A percentile compares a stretch with the other conserved stretches of the same genome.
phyloP scores from a whole-genome alignment of 2,797 vertebrate species.

The Anableps anableps region DNA sequence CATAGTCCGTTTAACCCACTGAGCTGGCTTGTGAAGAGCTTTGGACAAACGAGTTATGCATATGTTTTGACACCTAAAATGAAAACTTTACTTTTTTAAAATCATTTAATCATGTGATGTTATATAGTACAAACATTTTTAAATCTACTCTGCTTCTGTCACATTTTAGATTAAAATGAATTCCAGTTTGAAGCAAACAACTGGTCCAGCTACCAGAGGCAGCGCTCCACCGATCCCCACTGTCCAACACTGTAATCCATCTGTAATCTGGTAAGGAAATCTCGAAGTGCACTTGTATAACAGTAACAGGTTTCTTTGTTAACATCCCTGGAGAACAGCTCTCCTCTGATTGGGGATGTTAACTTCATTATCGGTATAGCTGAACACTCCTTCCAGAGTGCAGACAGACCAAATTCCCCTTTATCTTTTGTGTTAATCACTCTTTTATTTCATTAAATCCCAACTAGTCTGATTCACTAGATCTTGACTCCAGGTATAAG shows the following conservation, averaged over 20 bases:
- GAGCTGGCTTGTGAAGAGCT: too few species aligned
- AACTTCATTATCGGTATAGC: background rate
- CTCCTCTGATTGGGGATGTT: background rate
- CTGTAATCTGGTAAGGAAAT: background rate
- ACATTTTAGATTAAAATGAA: background rate
- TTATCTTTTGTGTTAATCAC: background rate
- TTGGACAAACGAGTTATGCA: too few species aligned
- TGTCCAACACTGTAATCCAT: background rate
- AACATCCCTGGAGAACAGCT: background rate
- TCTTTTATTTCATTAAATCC: background rate
- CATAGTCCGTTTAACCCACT: background rate
- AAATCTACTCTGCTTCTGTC: background rate
- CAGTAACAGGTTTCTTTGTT: background rate
- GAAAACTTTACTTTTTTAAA: too few species aligned
- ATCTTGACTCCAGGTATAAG: background rate
- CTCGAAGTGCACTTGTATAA: background rate
- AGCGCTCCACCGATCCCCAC: background rate
- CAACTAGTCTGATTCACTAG: background rate
- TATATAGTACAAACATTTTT: background rate
- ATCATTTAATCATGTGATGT: background rate
- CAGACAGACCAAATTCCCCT: background rate
- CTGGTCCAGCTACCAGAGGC: too few species aligned
- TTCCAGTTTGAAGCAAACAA: background rate
- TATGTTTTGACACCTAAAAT: too few species aligned
- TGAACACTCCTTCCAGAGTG: background rate